Percentiles rank a stretch among this genome's conserved stretches.
Evolutionary conservation across 2,888 invertebrate genomes (phyloP).

Genomic region (Sacculina carcini): DNA sequence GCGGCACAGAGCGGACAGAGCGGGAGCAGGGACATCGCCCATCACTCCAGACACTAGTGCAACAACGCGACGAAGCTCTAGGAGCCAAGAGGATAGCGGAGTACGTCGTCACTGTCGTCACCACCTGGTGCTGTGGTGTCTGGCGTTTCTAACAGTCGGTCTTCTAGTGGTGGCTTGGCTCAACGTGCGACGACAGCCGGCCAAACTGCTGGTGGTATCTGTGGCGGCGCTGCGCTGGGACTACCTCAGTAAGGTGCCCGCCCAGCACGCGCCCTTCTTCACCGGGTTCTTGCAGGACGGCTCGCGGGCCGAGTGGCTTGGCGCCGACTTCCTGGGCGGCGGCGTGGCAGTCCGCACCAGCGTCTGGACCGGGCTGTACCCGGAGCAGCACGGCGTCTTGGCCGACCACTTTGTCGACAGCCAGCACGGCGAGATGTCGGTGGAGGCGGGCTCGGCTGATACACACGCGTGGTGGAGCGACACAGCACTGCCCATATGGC

Average conservation of each 20-base stretch:
- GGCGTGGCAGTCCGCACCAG: conserved; percentile 18
- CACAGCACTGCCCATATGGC: background rate
- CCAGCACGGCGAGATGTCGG: background rate
- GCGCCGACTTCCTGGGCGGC: conserved; percentile 17
- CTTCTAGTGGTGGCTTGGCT: background rate
- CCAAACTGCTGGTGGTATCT: background rate
- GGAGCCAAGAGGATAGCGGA: too few relatives aligned
- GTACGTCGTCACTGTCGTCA: too few relatives aligned
- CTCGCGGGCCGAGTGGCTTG: conserved; percentile 17
- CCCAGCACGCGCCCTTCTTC: conserved; percentile 2
- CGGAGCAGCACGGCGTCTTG: conserved; percentile 20
- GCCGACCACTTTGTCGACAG: conserved; percentile 20
- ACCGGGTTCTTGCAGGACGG: conserved; percentile 12
- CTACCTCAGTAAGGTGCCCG: background rate
- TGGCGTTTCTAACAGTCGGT: background rate
- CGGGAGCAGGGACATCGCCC: too few relatives aligned
- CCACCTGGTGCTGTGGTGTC: background rate
- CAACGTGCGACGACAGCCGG: background rate
- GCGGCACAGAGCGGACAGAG: too few relatives aligned
- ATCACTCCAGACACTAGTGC: too few relatives aligned
- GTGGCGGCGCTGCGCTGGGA: background rate
- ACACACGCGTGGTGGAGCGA: background rate
- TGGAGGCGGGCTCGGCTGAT: background rate
- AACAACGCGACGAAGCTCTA: too few relatives aligned
- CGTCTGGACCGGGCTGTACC: conserved; percentile 16